A percentile compares a stretch with the other conserved stretches of the same genome.
phyloP scores from a whole-genome alignment of 2,888 invertebrate genomes.

The Sarcophaga carnaria region DNA sequence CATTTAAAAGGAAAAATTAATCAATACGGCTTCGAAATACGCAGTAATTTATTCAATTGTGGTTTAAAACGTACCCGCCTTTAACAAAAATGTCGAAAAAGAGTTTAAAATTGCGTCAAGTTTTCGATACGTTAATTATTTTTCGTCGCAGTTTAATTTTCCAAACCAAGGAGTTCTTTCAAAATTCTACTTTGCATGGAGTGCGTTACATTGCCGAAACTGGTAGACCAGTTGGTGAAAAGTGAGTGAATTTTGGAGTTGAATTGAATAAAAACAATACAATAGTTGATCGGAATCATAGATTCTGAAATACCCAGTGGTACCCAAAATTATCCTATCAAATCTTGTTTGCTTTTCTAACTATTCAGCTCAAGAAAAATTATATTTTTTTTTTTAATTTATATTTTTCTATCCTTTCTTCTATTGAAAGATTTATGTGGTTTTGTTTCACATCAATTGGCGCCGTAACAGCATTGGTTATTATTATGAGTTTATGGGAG shows the following conservation, averaged over 20 bases:
- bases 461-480: slow-evolving; percentile 87
- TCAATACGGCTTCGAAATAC: background rate
- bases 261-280: background rate
- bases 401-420: background rate
- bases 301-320: too few species aligned
- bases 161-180: slow-evolving; percentile 89
- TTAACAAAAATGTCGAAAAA: slow-evolving; percentile 72
- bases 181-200: slow-evolving; percentile 90
- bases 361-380: too few species aligned
- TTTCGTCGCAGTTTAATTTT: slow-evolving; percentile 86
- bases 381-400: background rate
- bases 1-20: background rate
- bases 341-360: too few species aligned
- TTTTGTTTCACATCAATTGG: slow-evolving; percentile 88
- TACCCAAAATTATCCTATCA: too few species aligned
- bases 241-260: slow-evolving; percentile 82
- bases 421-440: slow-evolving; percentile 88
- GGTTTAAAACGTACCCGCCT: too few species aligned
- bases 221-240: slow-evolving; percentile 89
- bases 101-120: slow-evolving; percentile 68
- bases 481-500: slow-evolving; percentile 90
- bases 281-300: too few species aligned
- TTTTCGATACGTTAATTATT: slow-evolving; percentile 74
- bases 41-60: background rate
- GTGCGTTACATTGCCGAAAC: slow-evolving; percentile 90